Conservation (phyloP, 2,113 vertebrate genomes). For the Prinia subflava region DNA sequence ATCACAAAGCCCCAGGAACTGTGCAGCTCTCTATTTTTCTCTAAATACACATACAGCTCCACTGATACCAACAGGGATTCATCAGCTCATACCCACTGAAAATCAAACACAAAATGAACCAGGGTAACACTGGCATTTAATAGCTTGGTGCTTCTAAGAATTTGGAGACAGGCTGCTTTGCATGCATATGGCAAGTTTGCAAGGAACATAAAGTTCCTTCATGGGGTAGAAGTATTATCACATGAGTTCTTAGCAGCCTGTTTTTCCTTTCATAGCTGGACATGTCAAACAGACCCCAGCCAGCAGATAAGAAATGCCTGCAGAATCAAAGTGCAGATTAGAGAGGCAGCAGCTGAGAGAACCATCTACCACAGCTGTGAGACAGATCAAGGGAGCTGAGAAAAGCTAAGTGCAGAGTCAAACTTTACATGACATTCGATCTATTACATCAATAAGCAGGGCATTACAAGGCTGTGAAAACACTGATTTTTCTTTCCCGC, state of each 20-base stretch:
- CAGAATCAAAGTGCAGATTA: slow-evolving; percentile 27
- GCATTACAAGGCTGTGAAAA: slow-evolving; percentile 6
- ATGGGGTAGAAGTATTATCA: background rate
- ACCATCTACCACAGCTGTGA: background rate
- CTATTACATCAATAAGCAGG: background rate
- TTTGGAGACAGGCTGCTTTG: background rate
- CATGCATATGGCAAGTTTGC: background rate
- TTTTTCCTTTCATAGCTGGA: background rate
- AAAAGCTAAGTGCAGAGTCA: background rate
- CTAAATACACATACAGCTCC: background rate
- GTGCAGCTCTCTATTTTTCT: background rate
- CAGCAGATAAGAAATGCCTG: slow-evolving; percentile 44
- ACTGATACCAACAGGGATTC: background rate
- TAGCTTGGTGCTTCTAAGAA: background rate
- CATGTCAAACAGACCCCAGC: background rate
- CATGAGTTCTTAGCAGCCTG: background rate
- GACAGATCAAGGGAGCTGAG: slow-evolving; percentile 2
- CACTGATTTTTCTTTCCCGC: background rate
- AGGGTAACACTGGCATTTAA: background rate
- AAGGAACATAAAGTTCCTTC: background rate
- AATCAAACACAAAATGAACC: background rate
- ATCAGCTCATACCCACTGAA: background rate
- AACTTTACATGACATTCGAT: background rate
- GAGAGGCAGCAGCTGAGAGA: background rate
- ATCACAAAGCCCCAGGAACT: background rate